Evolutionary conservation across 1,140 invertebrate species (phyloP), one percentile per base, ranked within the genome.

Genomic region (Araneus ventricosus): DNA sequence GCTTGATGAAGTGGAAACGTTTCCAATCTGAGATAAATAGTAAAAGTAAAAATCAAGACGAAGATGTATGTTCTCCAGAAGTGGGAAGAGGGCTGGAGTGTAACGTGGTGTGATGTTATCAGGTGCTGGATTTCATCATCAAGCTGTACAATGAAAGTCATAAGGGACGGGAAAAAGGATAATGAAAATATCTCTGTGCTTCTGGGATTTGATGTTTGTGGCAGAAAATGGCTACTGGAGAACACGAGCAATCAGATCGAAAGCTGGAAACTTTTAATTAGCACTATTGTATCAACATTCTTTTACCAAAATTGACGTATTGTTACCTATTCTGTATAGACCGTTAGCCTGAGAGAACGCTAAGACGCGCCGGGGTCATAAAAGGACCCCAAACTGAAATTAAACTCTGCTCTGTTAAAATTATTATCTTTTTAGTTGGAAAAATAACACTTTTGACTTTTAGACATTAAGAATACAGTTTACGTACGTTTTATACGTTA

Each of bases 1-100:
- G 52, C 10, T 22, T 87, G 84, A 87, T 87, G n/a, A 61, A 87
- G 84, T 87, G 80, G 80, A 82, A 82, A 52, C 39, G 80, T 24
- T 59, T 87, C 84, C 84, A 87, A 61, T 87, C 84, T 59, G 4
- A 87, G 52, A 30, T 61, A 57, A 61, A 87, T 37, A 61, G 27
- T 59, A 87, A 87, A 87, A 87, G 27, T 52, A 87, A 87, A 57
- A 37, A 59, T 59, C n/a, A 59, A 34, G 34, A 24, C 22, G 4
- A 61, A 87, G n/a, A 87, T n/a, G n/a, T 37, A 61, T 87, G 84
- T 59, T n/a, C 30, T 61, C n/a, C 27, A 52, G 80, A 27, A 84
- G 20, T 6, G 41, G 80, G 17, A 52, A 20, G 34, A 79, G 41
- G 39, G 24, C 34, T 41, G 22, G 37, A 6, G 24, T 10, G 34